These are phyloP conservation scores for Grammomys surdaster DNA, from an alignment of 2,113 vertebrate species.

Conservation along the genomic window DNA sequence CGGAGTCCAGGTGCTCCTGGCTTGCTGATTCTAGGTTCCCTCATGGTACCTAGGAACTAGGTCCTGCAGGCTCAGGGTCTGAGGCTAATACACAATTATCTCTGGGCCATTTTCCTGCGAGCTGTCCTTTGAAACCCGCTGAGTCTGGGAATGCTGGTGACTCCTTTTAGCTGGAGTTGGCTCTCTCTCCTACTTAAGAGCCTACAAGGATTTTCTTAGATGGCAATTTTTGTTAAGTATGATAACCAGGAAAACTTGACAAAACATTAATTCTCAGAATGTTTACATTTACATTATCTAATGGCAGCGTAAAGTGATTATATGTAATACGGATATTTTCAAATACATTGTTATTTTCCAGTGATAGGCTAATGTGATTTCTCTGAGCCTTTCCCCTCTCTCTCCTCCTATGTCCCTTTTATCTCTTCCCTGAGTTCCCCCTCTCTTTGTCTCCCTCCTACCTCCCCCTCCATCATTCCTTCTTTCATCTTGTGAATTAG, in stretches of 20 bases:
- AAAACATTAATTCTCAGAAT: not conserved
- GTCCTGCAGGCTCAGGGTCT: not conserved
- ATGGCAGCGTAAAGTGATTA: not conserved
- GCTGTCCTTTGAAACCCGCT: not conserved
- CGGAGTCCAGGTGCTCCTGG: too few relatives aligned
- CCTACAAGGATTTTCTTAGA: not conserved
- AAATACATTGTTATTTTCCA: not conserved
- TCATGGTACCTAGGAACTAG: too few relatives aligned
- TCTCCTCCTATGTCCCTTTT: not conserved
- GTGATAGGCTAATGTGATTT: not conserved
- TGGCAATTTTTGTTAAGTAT: not conserved
- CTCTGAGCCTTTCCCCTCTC: not conserved
- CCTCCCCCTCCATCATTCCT: not conserved
- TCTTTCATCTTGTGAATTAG: not conserved
- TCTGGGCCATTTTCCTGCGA: not conserved
- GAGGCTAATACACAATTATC: not conserved
- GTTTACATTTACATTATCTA: not conserved
- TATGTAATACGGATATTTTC: not conserved
- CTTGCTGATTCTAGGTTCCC: too few relatives aligned
- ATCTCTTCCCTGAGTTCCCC: not conserved
- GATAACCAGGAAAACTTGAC: not conserved
- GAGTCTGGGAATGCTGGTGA: not conserved
- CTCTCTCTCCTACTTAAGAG: not conserved
- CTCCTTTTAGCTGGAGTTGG: fast-evolving
- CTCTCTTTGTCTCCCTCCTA: not conserved